Evolutionary conservation across 1,140 invertebrate species (phyloP).

Genomic region (Vanessa atalanta): DNA sequence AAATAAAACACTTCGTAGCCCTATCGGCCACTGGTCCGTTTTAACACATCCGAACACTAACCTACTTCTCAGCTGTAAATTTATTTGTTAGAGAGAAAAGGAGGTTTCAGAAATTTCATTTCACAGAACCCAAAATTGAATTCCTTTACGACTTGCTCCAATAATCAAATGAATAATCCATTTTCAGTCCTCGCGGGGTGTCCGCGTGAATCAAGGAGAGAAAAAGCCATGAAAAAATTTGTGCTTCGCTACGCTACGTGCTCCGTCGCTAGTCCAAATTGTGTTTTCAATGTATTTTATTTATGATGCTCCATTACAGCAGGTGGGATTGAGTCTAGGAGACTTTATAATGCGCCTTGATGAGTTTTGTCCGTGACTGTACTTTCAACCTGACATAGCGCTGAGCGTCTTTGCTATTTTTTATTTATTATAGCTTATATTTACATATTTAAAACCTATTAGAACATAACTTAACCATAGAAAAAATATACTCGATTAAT

Average conservation of each 20-base stretch:
- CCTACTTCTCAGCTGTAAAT: slow-evolving; percentile 47
- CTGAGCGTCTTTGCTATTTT: background rate
- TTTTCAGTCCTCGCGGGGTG: slow-evolving; percentile 47
- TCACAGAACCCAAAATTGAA: slow-evolving; percentile 61
- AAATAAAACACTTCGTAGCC: background rate
- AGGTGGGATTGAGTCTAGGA: slow-evolving; percentile 15
- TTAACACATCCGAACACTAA: slow-evolving; percentile 21
- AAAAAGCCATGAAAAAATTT: slow-evolving; percentile 30
- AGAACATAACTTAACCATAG: too few species aligned
- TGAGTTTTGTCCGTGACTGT: slow-evolving; percentile 10
- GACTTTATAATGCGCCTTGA: slow-evolving; percentile 22
- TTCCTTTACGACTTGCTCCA: slow-evolving; percentile 59
- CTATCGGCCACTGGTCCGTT: slow-evolving; percentile 12
- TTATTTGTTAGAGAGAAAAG: slow-evolving; percentile 46
- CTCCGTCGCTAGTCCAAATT: slow-evolving; percentile 22
- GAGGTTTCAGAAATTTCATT: slow-evolving; percentile 58
- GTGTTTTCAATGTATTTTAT: slow-evolving; percentile 27
- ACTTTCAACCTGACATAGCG: background rate
- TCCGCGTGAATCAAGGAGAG: slow-evolving; percentile 38
- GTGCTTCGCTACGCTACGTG: slow-evolving; percentile 27
- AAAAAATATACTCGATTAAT: too few species aligned
- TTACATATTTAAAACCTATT: background rate
- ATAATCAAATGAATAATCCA: slow-evolving; percentile 70
- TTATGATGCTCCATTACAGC: slow-evolving; percentile 20
- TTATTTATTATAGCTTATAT: background rate